Conservation (phyloP, 2,113 vertebrate species). For the Cyphomyrus discorhynchus region DNA sequence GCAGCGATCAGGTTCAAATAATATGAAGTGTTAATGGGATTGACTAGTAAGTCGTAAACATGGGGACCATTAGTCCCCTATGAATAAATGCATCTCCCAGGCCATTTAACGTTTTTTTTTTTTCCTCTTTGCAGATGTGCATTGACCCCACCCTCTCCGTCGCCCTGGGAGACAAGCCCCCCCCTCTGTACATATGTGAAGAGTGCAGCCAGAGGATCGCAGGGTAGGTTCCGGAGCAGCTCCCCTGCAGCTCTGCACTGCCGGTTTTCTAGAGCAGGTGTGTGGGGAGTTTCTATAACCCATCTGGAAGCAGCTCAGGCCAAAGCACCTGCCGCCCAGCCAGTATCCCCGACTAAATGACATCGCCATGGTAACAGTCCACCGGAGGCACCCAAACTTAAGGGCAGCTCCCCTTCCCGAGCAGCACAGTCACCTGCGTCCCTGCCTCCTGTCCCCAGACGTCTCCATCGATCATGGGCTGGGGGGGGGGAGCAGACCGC, state of each 20-base stretch:
- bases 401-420: conserved; percentile 28
- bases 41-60: not conserved
- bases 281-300: not conserved
- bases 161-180: conserved; percentile 95
- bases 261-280: not conserved
- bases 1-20: not conserved
- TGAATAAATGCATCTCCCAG: not conserved
- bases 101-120: conserved; percentile 24
- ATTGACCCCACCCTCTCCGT: conserved; percentile 94
- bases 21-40: not conserved
- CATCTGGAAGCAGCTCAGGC: conserved; percentile 22
- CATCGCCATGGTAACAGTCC: conserved; percentile 50
- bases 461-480: not conserved
- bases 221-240: conserved; percentile 60
- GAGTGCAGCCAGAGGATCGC: conserved; percentile 97
- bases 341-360: conserved; percentile 36
- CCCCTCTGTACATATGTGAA: conserved; percentile 93
- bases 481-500: too few species aligned
- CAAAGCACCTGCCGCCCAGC: conserved; percentile 27
- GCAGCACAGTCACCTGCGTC: too few species aligned
- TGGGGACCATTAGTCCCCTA: not conserved
- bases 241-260: not conserved
- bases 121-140: conserved; percentile 80
- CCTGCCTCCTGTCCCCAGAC: not conserved
- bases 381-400: conserved; percentile 32